phyloP scores from a whole-genome alignment of 2,113 vertebrate species.

The Hystrix brachyura region DNA sequence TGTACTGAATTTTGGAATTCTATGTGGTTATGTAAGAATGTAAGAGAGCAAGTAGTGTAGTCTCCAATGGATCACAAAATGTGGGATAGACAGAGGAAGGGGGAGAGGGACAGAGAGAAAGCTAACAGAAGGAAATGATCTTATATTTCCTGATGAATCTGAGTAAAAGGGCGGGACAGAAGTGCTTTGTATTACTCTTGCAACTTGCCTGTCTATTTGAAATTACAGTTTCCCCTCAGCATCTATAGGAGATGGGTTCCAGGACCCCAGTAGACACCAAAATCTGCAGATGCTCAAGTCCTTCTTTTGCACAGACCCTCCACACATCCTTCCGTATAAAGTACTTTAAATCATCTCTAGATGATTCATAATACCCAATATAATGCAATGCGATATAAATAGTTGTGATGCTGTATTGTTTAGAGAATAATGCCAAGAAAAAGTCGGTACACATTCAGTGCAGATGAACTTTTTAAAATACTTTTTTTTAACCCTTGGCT shows the following conservation, averaged over 20 bases:
- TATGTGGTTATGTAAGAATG: not conserved
- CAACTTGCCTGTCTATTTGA: not conserved
- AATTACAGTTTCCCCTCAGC: not conserved
- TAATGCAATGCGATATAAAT: not conserved
- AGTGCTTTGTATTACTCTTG: not conserved
- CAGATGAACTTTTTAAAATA: not conserved
- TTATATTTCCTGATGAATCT: not conserved
- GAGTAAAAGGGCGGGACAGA: not conserved
- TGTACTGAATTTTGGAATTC: not conserved
- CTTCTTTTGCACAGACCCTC: not conserved
- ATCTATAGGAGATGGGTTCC: not conserved
- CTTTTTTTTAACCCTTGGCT: too few species aligned
- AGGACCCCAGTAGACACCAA: not conserved
- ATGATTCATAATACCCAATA: not conserved
- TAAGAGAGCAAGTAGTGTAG: not conserved
- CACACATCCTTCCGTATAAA: not conserved
- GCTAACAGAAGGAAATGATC: not conserved
- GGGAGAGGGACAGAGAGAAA: not conserved
- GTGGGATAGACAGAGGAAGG: not conserved
- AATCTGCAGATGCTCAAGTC: not conserved
- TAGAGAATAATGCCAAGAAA: not conserved
- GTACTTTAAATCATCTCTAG: not conserved
- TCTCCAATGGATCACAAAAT: not conserved
- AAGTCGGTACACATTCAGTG: not conserved
- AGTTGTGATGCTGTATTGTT: rapidly evolving